phyloP scores from a whole-genome alignment of 2,113 vertebrate genomes.

The Promerops cafer region DNA sequence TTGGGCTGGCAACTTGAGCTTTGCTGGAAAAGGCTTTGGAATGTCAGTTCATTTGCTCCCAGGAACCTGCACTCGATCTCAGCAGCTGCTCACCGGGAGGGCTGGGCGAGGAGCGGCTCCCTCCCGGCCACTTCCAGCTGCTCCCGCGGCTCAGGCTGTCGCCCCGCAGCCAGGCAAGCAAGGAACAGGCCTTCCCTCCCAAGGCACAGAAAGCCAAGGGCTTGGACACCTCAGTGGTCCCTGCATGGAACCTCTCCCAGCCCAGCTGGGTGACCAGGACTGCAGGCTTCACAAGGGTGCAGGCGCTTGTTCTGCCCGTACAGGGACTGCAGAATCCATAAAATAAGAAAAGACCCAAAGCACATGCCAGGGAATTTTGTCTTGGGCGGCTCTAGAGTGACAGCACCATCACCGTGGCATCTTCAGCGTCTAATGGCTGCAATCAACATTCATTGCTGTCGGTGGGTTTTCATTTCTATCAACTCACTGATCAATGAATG shows the following conservation, averaged over 20 bases:
- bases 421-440: constrained; percentile 83
- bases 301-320: accelerated
- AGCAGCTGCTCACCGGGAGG: constrained; percentile 33
- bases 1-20: constrained; percentile 49
- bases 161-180: not conserved
- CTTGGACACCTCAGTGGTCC: accelerated
- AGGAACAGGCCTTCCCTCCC: accelerated
- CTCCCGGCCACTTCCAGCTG: constrained; percentile 18
- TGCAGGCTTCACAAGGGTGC: not conserved
- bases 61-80: not conserved
- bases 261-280: not conserved
- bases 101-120: not conserved
- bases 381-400: not conserved
- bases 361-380: not conserved
- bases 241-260: accelerated
- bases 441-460: constrained; percentile 99
- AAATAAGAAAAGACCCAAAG: not conserved
- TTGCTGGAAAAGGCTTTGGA: constrained; percentile 14
- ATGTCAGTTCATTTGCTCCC: constrained; percentile 15
- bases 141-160: not conserved
- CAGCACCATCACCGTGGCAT: accelerated
- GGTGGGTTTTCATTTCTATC: constrained; percentile 89
- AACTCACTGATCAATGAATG: constrained; percentile 99
- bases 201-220: not conserved
- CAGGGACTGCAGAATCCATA: not conserved